Evolutionary conservation across 2,113 vertebrate genomes (phyloP).

Genomic region (Cheilinus undulatus): DNA sequence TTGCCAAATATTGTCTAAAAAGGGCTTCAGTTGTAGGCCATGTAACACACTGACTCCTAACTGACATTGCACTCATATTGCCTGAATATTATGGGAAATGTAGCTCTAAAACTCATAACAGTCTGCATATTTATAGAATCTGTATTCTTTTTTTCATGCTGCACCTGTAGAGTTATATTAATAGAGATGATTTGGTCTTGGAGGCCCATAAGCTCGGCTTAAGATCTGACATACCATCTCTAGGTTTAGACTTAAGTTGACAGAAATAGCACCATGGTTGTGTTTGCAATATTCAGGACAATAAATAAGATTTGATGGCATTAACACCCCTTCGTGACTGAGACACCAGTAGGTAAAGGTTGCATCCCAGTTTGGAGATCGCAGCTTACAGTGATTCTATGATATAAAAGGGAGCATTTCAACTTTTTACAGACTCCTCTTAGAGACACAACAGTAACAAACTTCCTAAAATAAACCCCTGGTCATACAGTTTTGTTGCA

Average conservation of each 20-base stretch:
- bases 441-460: conserved; percentile 35
- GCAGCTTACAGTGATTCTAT: conserved; percentile 6
- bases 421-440: conserved; percentile 36
- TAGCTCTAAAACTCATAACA: neutral
- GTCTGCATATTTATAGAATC: neutral
- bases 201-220: neutral
- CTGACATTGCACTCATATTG: neutral
- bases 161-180: neutral
- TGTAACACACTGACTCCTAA: neutral
- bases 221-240: neutral
- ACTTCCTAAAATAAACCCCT: conserved; percentile 49
- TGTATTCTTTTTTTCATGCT: neutral
- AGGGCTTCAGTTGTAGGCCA: neutral
- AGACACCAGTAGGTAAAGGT: too few relatives aligned
- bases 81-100: neutral
- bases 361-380: neutral
- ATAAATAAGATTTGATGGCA: neutral
- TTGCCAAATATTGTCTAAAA: neutral
- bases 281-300: conserved; percentile 1
- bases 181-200: too few relatives aligned
- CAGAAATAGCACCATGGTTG: neutral
- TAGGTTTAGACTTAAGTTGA: neutral
- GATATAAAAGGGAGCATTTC: conserved; percentile 14
- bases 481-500: conserved; percentile 25
- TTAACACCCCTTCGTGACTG: too few relatives aligned